Conservation (phyloP, 1,140 invertebrate genomes). For the Limonius californicus region DNA sequence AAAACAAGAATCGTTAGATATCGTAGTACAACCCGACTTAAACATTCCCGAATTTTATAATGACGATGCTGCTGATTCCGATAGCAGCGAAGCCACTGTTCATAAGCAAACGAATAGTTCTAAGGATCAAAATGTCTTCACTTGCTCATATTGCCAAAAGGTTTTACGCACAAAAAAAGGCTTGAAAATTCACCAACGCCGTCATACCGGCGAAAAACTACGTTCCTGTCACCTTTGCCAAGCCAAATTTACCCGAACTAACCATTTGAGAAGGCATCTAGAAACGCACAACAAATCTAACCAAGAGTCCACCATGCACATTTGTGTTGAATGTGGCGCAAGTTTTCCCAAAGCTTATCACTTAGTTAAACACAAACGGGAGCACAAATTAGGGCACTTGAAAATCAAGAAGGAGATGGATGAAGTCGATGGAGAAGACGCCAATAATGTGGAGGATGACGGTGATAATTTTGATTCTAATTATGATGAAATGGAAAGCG, state of each 20-base stretch:
- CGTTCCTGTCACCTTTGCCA: constrained; percentile 37
- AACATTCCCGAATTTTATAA: constrained; percentile 28
- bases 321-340: constrained; percentile 34
- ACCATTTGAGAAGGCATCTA: constrained; percentile 39
- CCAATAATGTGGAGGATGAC: neutral
- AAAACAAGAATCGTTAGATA: constrained; percentile 34
- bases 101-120: constrained; percentile 24
- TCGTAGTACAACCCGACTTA: constrained; percentile 42
- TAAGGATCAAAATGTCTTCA: constrained; percentile 26
- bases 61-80: constrained; percentile 35
- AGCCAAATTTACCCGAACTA: constrained; percentile 36
- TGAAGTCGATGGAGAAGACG: neutral
- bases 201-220: constrained; percentile 40
- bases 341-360: constrained; percentile 28
- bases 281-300: constrained; percentile 33
- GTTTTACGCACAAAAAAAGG: constrained; percentile 37
- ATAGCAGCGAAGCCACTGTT: constrained; percentile 24
- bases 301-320: constrained; percentile 21
- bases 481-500: neutral
- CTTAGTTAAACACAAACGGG: constrained; percentile 31
- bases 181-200: constrained; percentile 40
- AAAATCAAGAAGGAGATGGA: neutral
- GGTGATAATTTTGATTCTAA: neutral
- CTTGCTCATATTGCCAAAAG: constrained; percentile 39
- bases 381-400: constrained; percentile 19